Conservation (phyloP, 2,797 vertebrate genomes). For the Acanthornis magna region DNA sequence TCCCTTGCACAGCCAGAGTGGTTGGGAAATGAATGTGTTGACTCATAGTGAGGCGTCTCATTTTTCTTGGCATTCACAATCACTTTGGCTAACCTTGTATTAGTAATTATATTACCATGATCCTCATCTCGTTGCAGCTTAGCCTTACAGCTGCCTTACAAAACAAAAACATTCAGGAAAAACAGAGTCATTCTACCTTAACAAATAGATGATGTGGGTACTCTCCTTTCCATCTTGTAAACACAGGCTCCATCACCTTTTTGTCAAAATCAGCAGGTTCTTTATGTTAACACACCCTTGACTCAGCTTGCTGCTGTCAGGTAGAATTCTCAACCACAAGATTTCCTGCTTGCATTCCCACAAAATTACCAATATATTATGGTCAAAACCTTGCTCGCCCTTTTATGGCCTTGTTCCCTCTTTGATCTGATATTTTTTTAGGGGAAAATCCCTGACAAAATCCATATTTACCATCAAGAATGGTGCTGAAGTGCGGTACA, state of each 20-base stretch:
- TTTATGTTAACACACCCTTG: not conserved
- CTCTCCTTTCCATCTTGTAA: not conserved
- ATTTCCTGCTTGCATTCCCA: not conserved
- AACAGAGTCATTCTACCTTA: not conserved
- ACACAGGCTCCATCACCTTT: not conserved
- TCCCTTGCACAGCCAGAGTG: not conserved
- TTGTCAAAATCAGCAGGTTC: not conserved
- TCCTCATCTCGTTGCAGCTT: conserved; percentile 11
- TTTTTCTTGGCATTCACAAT: conserved; percentile 41
- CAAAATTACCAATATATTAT: not conserved
- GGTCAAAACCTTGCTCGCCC: not conserved
- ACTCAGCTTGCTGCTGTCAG: not conserved
- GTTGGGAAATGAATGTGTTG: conserved; percentile 31
- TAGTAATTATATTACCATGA: conserved; percentile 14
- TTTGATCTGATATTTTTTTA: not conserved
- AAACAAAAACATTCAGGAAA: not conserved
- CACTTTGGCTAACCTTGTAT: conserved; percentile 36
- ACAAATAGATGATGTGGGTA: not conserved
- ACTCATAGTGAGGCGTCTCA: conserved; percentile 22
- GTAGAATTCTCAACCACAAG: not conserved
- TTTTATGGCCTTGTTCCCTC: not conserved
- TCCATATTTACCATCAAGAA: not conserved
- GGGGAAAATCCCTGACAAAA: not conserved
- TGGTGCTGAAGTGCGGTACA: not conserved
- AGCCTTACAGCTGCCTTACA: conserved; percentile 15